Base-by-base conservation (phyloP, 35 echinoderm and acorn worm genomes). In the Anneissia japonica region DNA sequence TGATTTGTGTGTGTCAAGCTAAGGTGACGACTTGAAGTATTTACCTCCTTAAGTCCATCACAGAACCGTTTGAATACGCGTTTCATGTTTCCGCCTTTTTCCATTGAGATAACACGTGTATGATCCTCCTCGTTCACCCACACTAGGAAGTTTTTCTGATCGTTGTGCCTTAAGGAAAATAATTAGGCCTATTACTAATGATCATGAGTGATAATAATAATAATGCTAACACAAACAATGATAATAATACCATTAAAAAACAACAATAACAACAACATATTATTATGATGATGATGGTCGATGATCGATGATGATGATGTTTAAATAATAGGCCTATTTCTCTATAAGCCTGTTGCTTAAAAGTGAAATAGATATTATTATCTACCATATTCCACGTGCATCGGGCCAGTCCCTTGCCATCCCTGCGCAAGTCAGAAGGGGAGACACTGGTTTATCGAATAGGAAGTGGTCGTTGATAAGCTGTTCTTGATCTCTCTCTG, bases 111-210 rank as follows among this genome's bases (percentile, higher is more conserved):
- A 23, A 99, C 92, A 30, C 96, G 74, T 23, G 89, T 94, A 33
- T 99, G 96, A 74, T 99, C 96, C 34, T 99, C 96, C 46, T 99
- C 96, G 56, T 99, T 99, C 29, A 99, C 82, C 96, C 96, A 99
- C 32, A 99, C 96, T 23, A 99, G 55, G 74, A 99, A 99, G 80
- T 93, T 99, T 41, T 99, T 99, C 10, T 91, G 89, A 21, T 88
- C 86, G 77, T 99, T 99, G 76, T 99, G 96, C 96, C 96, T 99
- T 75, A 32, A 51, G 34, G 29, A 29, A 74, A 72, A 21, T 12
- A 36, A 73, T 28, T 23, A 16, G 51, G 26, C 21, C 1, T 64
- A 16, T 6, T 6, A 6, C 26, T 26, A 64, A 45, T 45, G 51
- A 26, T 23, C 51, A 64, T 64, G n/a, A n/a, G n/a, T n/a, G n/a